Base-by-base conservation (phyloP, 2,888 invertebrate genomes). In the Sinodicranocentrus sp. region DNA sequence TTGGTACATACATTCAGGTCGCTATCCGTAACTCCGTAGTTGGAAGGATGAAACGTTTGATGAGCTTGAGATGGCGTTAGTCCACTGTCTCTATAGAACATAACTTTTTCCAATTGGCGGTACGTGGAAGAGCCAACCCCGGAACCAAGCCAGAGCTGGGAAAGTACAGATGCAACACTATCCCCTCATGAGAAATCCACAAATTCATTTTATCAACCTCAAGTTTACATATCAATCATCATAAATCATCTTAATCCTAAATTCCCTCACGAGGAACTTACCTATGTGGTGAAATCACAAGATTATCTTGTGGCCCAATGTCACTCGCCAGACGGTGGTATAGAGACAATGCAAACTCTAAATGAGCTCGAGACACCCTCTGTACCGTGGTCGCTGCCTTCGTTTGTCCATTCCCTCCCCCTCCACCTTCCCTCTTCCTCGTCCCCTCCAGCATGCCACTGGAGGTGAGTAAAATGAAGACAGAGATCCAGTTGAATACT, bases 71-170 rank as follows among this genome's bases (percentile, higher is more conserved):
- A 21, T 68, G 87, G 83, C 17, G 70, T 78, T 65, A 89, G 72
- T 73, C 89, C 87, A 80, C 89, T 84, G 82, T 89, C 88, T 59
- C 88, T 87, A 78, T 89, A 89, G 68, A 89, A 89, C 5, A 90
- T 85, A 1, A 87, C 89, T 21, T 86, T 85, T 25, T 88, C 86
- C 33, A 90, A 82, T 72, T 89, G 89, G 3, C 84, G 67, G 33
- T 89, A 89, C 2, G 89, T 89, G 23, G 87, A 87, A 5, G 90
- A 89, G 15, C 87, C 88, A 19, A 86, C 84, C 6, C 88, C 89
- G 1, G 90, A 88, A 5, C 90, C 90, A 19, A 89, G 85, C 87
- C 89, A 90, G n/a, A 90, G 80, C 84, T 89, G 89, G 13, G 89
- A 89, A 57, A 90, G 80, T 6, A 89, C 89, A 0, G 88, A 88